Evolutionary conservation across 1,140 invertebrate species (phyloP).

Genomic region (Thereuonema tuberculata): DNA sequence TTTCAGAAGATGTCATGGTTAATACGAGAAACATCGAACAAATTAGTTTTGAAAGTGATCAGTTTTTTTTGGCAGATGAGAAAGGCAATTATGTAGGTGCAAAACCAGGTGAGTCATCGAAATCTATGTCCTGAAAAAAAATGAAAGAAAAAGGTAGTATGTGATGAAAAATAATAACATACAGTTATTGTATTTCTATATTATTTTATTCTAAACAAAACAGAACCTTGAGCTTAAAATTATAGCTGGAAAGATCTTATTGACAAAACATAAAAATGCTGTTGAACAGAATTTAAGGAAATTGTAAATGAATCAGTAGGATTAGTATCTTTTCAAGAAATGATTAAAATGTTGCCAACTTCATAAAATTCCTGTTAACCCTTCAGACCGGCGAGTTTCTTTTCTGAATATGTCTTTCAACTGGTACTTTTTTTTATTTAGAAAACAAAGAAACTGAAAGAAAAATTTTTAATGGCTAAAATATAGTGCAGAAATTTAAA

Average conservation of each 20-base stretch:
- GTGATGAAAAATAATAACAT: background rate
- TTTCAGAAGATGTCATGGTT: slow-evolving; percentile 27
- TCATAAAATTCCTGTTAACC: too few relatives aligned
- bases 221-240: background rate
- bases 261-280: background rate
- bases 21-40: slow-evolving; percentile 29
- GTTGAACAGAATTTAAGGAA: background rate
- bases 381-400: too few relatives aligned
- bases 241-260: background rate
- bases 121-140: background rate
- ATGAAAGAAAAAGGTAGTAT: background rate
- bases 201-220: background rate
- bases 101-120: slow-evolving; percentile 21
- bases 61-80: slow-evolving; percentile 28
- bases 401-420: too few relatives aligned
- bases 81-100: slow-evolving; percentile 28
- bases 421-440: too few relatives aligned
- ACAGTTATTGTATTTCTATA: background rate
- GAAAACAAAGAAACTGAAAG: too few relatives aligned
- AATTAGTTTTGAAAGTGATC: slow-evolving; percentile 26
- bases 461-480: too few relatives aligned
- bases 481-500: too few relatives aligned
- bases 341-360: too few relatives aligned
- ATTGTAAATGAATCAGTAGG: too few relatives aligned
- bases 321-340: too few relatives aligned